Evolutionary conservation across 2,797 vertebrate species (phyloP).

Genomic region (Anniella stebbinsi): DNA sequence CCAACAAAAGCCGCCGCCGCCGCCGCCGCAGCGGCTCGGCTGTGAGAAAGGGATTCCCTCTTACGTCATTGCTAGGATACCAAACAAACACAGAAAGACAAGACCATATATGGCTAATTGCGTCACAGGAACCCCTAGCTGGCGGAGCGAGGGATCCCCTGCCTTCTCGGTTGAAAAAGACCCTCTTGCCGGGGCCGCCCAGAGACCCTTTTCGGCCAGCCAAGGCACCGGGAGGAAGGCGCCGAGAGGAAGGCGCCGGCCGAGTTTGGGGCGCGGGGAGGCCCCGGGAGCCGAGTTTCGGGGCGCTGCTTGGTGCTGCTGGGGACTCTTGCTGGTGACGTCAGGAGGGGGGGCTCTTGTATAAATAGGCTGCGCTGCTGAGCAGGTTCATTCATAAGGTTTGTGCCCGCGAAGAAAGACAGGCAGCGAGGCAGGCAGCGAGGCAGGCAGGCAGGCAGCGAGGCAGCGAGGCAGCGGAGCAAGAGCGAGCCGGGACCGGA

Average conservation of each 20-base stretch:
- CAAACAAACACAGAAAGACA: conserved; percentile 94
- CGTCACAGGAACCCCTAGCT: conserved; percentile 96
- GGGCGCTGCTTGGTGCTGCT: fast-evolving
- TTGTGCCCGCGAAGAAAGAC: conserved; percentile 73
- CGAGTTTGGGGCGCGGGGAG: neutral
- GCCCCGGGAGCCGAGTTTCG: neutral
- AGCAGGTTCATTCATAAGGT: conserved; percentile 93
- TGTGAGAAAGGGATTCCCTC: conserved; percentile 97
- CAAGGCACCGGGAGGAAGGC: neutral
- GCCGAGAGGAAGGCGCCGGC: fast-evolving
- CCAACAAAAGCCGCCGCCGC: conserved; percentile 57
- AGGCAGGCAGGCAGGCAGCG: too few species aligned
- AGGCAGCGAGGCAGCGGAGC: neutral
- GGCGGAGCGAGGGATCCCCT: conserved; percentile 81
- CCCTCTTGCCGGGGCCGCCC: conserved; percentile 52
- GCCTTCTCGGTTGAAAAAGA: conserved; percentile 53
- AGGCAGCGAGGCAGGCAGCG: neutral
- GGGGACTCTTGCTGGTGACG: conserved; percentile 65
- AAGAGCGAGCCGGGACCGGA: neutral
- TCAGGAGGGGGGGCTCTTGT: conserved; percentile 61
- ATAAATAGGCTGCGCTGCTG: conserved; percentile 74
- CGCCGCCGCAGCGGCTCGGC: conserved; percentile 70
- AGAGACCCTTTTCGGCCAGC: neutral
- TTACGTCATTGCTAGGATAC: conserved; percentile 97
- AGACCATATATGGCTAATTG: conserved; percentile 95